A percentile compares a stretch with the other conserved stretches of the same genome.
Conservation (phyloP, 2,888 invertebrate species). For the Tyria jacobaeae region DNA sequence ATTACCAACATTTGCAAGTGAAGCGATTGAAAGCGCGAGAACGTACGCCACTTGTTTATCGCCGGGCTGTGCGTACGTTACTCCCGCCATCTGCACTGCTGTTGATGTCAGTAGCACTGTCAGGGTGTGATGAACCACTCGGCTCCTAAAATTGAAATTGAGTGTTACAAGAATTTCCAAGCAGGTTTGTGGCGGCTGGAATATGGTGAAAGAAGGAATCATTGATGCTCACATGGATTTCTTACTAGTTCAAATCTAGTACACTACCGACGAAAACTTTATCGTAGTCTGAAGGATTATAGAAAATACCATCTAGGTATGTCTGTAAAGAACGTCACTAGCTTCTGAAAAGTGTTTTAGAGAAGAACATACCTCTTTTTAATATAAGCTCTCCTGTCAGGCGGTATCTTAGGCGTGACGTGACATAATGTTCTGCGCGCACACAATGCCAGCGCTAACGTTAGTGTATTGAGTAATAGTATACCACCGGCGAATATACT, state of each 20-base stretch:
- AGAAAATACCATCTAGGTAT: too few relatives aligned
- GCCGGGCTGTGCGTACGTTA: slow-evolving; percentile 79
- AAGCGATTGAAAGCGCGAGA: slow-evolving; percentile 68
- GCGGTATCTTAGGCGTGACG: slow-evolving; percentile 86
- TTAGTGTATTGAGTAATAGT: slow-evolving; percentile 89
- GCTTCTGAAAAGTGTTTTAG: neutral
- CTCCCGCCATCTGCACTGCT: slow-evolving; percentile 73
- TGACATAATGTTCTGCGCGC: slow-evolving; percentile 88
- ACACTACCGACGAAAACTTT: neutral
- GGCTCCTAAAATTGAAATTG: slow-evolving; percentile 51
- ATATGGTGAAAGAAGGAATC: too few relatives aligned
- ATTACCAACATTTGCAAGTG: slow-evolving; percentile 69
- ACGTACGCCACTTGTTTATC: slow-evolving; percentile 63
- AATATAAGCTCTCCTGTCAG: slow-evolving; percentile 85
- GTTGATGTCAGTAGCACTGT: slow-evolving; percentile 68
- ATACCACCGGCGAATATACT: slow-evolving; percentile 90
- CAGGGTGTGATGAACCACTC: slow-evolving; percentile 72
- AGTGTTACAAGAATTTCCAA: too few relatives aligned
- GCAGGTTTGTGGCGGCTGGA: too few relatives aligned
- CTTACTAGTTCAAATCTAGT: neutral
- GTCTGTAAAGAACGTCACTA: too few relatives aligned
- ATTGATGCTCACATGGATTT: too few relatives aligned
- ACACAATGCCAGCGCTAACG: slow-evolving; percentile 89
- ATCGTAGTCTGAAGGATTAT: too few relatives aligned
- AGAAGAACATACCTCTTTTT: slow-evolving; percentile 78